Percentiles rank a stretch among this genome's conserved stretches.
Conservation (phyloP, 2,113 vertebrate species). For the Seriola aureovittata region DNA sequence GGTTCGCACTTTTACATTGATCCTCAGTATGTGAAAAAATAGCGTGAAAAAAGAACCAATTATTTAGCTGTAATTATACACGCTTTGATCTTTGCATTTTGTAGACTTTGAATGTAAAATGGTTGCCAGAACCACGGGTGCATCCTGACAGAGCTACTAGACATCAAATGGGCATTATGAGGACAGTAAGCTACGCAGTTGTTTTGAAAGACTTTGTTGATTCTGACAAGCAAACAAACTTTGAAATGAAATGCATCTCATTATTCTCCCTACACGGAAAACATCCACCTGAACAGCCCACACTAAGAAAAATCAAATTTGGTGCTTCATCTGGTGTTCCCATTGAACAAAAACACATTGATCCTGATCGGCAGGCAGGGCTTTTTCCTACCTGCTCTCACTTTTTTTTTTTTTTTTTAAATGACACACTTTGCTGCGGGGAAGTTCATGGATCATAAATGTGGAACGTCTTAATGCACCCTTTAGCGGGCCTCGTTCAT, state of each 20-base stretch:
- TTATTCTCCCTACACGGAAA: slow-evolving; percentile 32
- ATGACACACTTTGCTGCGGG: slow-evolving; percentile 33
- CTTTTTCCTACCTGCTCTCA: slow-evolving; percentile 22
- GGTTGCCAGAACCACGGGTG: slow-evolving; percentile 5
- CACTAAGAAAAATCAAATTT: background rate
- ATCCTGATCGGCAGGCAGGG: slow-evolving; percentile 35
- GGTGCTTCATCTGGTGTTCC: slow-evolving; percentile 32
- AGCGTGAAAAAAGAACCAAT: slow-evolving; percentile 7
- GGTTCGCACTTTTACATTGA: slow-evolving; percentile 32
- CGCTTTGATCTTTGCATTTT: slow-evolving; percentile 60
- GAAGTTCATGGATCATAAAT: slow-evolving; percentile 69
- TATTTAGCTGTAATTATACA: slow-evolving; percentile 56
- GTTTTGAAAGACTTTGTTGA: slow-evolving; percentile 43
- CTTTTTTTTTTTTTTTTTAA: slow-evolving; percentile 8
- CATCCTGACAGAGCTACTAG: slow-evolving; percentile 45
- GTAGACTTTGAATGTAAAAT: slow-evolving; percentile 46
- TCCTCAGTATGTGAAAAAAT: slow-evolving; percentile 18
- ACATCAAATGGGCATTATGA: slow-evolving; percentile 65
- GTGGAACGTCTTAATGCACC: slow-evolving; percentile 61
- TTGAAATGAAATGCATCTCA: slow-evolving; percentile 50
- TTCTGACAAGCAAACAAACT: slow-evolving; percentile 56
- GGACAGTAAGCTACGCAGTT: slow-evolving; percentile 30
- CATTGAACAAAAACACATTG: slow-evolving; percentile 26
- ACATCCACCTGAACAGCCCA: slow-evolving; percentile 24
- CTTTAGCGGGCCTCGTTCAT: slow-evolving; percentile 31